Base-by-base conservation (phyloP, 2,888 invertebrate genomes). In the Hypena proboscidalis region DNA sequence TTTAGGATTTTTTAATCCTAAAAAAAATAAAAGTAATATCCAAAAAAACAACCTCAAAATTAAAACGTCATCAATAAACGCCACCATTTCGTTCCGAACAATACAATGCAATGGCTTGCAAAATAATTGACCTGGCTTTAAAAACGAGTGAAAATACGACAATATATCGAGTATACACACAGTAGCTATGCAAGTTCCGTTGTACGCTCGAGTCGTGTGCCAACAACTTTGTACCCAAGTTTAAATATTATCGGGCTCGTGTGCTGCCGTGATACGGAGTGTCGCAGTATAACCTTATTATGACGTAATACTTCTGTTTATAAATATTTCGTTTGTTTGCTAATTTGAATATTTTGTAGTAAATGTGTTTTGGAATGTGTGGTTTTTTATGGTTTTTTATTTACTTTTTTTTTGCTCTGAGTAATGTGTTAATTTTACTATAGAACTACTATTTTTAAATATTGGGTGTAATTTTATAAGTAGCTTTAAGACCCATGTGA, bases 91-190 rank as follows among this genome's bases (percentile, higher is more conserved):
- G 10, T 7, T 44, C 48, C 44, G 38, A 47, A 57, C 45, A n/a
- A n/a, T n/a, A 41, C 39, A 59, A 45, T 56, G 52, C 46, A 64
- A 46, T 52, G 33, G 49, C 53, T 57, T 49, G 54, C 62, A 58
- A 59, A 64, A 68, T 68, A 66, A 70, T 68, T 58, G 65, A 52
- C 53, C 52, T 36, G 51, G 51, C 39, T 66, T 61, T 60, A 67
- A 60, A 68, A 68, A 61, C 60, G 57, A 57, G 52, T 44, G 52
- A 59, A 64, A 69, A 67, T 55, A 51, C 45, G 45, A 58, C 57
- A 45, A 65, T 71, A 58, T 65, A 68, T 70, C 70, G 70, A 66
- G 51, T 43, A 45, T 57, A 60, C 61, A 49, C 58, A 62, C 45
- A 58, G 40, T 44, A 51, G 62, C 56, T 58, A 62, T 21, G 51